These are phyloP conservation scores for Styela clava DNA, from an alignment of 23 tunicate genomes.

Conservation along the genomic window DNA sequence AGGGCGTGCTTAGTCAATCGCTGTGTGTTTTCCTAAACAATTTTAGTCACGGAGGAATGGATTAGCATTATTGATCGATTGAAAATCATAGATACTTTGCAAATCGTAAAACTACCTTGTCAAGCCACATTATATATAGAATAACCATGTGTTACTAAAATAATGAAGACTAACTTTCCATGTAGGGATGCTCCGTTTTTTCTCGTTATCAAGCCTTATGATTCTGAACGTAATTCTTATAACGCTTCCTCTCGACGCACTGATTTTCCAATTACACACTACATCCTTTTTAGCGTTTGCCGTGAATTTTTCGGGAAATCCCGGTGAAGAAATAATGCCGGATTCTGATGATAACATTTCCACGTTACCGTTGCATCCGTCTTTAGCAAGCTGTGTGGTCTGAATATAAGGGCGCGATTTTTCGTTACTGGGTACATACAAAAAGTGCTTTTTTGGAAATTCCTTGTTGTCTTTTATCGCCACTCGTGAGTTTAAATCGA, in stretches of 20 bases:
- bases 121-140: no score
- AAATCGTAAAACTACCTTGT: no score
- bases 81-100: no score
- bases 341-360: conserved; percentile 5
- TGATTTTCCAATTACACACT: conserved; percentile 14
- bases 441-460: background rate
- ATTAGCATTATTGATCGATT: no score
- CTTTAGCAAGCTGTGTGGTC: background rate
- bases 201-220: background rate
- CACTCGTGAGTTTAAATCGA: background rate
- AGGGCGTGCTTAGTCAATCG: no score
- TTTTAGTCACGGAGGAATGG: no score
- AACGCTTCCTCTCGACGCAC: background rate
- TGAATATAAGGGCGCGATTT: background rate
- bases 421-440: background rate
- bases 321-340: conserved; percentile 45
- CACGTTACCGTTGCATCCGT: background rate
- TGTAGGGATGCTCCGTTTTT: background rate
- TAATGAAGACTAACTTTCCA: background rate
- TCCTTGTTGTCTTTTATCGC: conserved; percentile 6
- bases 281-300: background rate
- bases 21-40: no score
- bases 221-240: conserved; percentile 1
- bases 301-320: conserved; percentile 41
- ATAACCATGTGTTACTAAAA: no score